Evolutionary conservation across 2,888 invertebrate species (phyloP), one percentile per base, ranked within the genome.

Genomic region (Diabrotica balteata): DNA sequence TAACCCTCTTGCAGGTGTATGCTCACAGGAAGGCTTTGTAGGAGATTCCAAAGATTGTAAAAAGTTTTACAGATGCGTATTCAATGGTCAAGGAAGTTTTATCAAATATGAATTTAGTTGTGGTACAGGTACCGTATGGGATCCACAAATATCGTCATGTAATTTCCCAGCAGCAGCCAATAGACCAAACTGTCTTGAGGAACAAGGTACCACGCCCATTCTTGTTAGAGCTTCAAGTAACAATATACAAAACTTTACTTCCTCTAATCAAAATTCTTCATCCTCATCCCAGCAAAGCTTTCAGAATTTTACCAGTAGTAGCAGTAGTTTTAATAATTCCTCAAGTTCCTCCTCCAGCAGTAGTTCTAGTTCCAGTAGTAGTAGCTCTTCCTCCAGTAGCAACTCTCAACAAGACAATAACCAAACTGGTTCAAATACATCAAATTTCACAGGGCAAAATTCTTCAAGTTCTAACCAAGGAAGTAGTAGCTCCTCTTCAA

Each of bases 41-140:
- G 86, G 88, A 1, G 92, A 94, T 80, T 87, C 90, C n/a, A 80
- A 80, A n/a, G 88, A 93, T 78, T 94, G 94, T 79, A 86, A 86
- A 59, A 85, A 88, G 61, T 94, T 93, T 84, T 93, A 93, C 80
- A 88, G 93, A 78, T 94, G 94, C 75, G 89, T 92, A 32, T 86
- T 86, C 67, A 86, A 88, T 78, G 89, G 88, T 0, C 84, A 86
- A 46, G 88, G 87, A 68, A 86, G 86, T 4, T 91, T 85, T 75
- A 89, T 84, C 57, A 89, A 88, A 82, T 91, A 91, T 79, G 90
- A 92, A 70, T 94, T 92, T 80, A 85, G 84, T 10, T 94, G 94
- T 82, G 91, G 90, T 4, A 88, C 90, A 67, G 93, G 92, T 59
- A 94, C 93, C 5, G 89, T 91, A 45, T 94, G 93, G 93, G 92